These are phyloP conservation scores for Leptopilina syphax DNA, from an alignment of 2,888 invertebrate genomes.

Conservation along the genomic window DNA sequence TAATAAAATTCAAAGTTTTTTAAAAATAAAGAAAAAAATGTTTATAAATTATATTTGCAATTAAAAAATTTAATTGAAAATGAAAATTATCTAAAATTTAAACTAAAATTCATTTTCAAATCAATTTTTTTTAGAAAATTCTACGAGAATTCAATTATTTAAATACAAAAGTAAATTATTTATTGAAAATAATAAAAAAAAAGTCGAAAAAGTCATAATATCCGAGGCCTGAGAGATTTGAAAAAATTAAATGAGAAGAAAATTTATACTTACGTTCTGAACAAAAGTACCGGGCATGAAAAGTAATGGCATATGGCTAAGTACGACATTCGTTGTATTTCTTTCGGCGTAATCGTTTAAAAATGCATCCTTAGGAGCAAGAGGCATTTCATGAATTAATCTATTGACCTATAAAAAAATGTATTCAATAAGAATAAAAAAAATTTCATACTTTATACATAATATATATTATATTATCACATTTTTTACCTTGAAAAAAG, in stretches of 20 bases:
- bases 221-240: too few species aligned
- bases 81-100: too few species aligned
- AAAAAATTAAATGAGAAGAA: constrained; percentile 6
- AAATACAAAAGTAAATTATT: too few species aligned
- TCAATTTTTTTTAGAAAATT: too few species aligned
- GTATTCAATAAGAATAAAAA: not conserved
- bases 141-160: too few species aligned
- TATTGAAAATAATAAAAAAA: too few species aligned
- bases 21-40: too few species aligned
- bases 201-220: too few species aligned
- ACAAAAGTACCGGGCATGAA: constrained; percentile 79
- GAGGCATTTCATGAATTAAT: constrained; percentile 82
- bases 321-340: constrained; percentile 81
- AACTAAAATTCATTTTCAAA: too few species aligned
- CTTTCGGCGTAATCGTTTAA: constrained; percentile 75
- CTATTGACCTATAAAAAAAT: constrained; percentile 78
- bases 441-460: not conserved
- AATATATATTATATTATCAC: not conserved
- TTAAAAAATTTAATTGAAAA: too few species aligned
- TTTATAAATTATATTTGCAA: too few species aligned
- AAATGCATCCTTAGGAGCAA: constrained; percentile 75
- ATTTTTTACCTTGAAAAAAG: constrained; percentile 83
- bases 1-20: too few species aligned
- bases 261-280: constrained; percentile 75
- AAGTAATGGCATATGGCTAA: constrained; percentile 86